Base-by-base conservation (phyloP, 2,797 vertebrate species). In the Danio tinwini region DNA sequence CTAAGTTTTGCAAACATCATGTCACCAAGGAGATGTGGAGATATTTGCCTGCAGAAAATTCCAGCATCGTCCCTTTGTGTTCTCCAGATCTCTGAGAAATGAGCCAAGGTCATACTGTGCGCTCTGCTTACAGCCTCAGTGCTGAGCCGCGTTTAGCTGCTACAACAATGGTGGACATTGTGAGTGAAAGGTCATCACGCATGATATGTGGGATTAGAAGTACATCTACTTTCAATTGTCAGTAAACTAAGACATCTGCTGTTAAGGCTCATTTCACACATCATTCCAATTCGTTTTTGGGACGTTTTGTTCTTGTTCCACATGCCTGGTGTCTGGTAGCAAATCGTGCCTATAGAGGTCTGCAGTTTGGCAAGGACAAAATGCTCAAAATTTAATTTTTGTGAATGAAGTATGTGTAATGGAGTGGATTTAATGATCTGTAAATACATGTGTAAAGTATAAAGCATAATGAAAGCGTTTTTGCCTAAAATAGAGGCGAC, bases 151-250 rank as follows among this genome's bases (percentile, higher is more conserved):
- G 65, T 82, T 68, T 81, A 87, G 82, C 72, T 67, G 74, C 52
- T 76, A 49, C 49, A 90, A 91, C 91, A 93, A 87, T 86, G 88
- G 53, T 65, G 77, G 63, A 83, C 87, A 85, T 90, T 93, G 90
- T 92, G 70, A 84, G 73, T 45, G 39, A 82, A 86, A 88, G 87
- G 68, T 90, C 85, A 73, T 85, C 63, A 80, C 61, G 80, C 75
- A 70, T 88, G 81, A 87, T 89, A 87, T 87, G 85, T 85, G 70
- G 89, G 88, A 87, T 90, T 91, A 88, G 87, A 83, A 88, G 70
- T 75, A 76, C 53, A 68, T 81, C 80, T 72, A 82, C 74, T 87
- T 82, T 83, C 42, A 52, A 47, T 85, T 78, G 19, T 85, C 87
- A 68, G 83, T 76, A 86, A 79, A 85, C 73, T 5, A 76, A 73